Base-by-base conservation (phyloP, 2,113 vertebrate genomes). In the Coturnix japonica region DNA sequence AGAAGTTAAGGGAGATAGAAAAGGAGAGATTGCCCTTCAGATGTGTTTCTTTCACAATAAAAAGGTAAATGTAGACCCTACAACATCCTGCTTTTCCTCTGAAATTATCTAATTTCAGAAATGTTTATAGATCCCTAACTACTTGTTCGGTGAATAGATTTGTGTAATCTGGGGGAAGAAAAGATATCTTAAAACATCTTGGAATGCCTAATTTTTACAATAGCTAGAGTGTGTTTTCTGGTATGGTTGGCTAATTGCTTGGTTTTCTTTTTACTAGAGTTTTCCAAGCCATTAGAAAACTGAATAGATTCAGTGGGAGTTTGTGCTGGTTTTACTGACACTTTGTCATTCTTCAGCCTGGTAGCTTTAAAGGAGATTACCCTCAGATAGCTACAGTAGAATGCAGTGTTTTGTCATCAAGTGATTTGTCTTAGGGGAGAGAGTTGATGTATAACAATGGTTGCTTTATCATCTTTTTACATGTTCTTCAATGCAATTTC, bases 51-150 rank as follows among this genome's bases (percentile, higher is more conserved):
- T 64, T 35, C 25, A 49, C 30, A 47, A 8, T 17, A 85, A 37
- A 14, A 51, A 61, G 35, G 9, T 56, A 82, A 56, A 75, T 63
- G 60, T 12, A 86, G n/a, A 41, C 9, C 5, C 7, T 33, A 28
- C 4, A 13, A n/a, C 5, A 54, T 37, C 28, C 31, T 71, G 22
- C 5, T 78, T 84, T 59, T 74, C 4, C 20, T 86, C 30, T 72
- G 83, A 89, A 93, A 85, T 72, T n/a, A 69, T 80, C 81, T 56
- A 2, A 73, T 60, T 19, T 81, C 25, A 61, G 26, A 19, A 76
- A 39, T 11, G 18, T 51, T 73, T 74, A 30, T 82, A 69, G 91
- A 82, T 15, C 3, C 1, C 20, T 65, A 51, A 44, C 14, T 44
- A 14, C 20, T 85, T 83, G 15, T 66, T 83, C 43, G 41, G 37